Base-by-base conservation (phyloP, 2,888 invertebrate genomes). In the Ophion ellenae region DNA sequence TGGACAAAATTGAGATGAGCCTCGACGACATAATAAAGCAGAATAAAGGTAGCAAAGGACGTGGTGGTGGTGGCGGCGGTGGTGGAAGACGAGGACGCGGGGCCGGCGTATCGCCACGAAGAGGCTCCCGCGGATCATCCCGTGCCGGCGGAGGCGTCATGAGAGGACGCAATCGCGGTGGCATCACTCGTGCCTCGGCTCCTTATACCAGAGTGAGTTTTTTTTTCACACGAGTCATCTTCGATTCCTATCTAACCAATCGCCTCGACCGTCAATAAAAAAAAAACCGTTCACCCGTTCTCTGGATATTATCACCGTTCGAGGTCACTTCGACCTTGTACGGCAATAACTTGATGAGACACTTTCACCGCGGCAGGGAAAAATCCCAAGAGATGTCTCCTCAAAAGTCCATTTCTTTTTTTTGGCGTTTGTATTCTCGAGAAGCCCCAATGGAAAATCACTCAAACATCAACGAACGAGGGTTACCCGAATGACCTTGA, bases 1-100 rank as follows among this genome's bases (percentile, higher is more conserved):
- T 97, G 91, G 98, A 98, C 93, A 98, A 98, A 95, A 98, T 99
- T 94, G 99, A 99, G 95, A 97, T 99, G 98, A 98, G 99, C 93
- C 96, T 99, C 90, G 99, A 99, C 94, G 99, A 99, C 90, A 98
- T 99, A 86, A 99, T 99, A 91, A 99, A 98, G 95, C 97, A 96
- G 92, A 97, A 96, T 90, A 97, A 97, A 95, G 95, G 95, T 86
- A 96, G 96, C 87, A 95, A 96, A 88, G 95, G 96, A 88, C 95
- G 96, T 71, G 94, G 95, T 78, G 95, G 96, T 71, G 95, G 96
- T 71, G 95, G 95, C 80, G 95, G 96, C 57, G 94, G 95, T 20
- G 94, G 95, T 24, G 95, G 95, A 64, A 91, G 91, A 90, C 95
- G 95, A 90, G 94, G 91, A 87, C 94, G 90, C 90, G 95, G 94